Evolutionary conservation across 1,140 invertebrate genomes (phyloP).

Genomic region (Pteromalus puparum): DNA sequence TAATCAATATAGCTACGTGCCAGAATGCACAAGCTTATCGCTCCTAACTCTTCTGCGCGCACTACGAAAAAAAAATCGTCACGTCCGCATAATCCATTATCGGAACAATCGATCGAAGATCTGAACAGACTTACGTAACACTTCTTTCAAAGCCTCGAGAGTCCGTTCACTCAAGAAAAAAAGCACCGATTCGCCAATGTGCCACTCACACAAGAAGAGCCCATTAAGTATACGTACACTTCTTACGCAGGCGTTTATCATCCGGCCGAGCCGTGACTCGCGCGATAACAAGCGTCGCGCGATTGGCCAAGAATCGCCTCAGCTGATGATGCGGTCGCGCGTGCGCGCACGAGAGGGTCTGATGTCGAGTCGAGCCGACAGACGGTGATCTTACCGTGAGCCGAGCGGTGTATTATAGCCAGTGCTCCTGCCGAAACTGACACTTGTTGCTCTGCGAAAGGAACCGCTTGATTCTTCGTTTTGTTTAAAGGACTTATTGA

Average conservation of each 20-base stretch:
- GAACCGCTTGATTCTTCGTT: neutral
- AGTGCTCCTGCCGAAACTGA: neutral
- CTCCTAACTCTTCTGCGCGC: no score
- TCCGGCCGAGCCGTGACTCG: conserved; percentile 4
- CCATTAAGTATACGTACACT: neutral
- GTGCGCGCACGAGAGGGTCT: neutral
- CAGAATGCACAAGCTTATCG: no score
- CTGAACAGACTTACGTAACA: no score
- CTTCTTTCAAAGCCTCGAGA: no score
- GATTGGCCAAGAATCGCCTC: conserved; percentile 34
- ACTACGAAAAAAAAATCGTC: no score
- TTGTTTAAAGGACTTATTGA: neutral
- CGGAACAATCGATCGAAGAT: no score
- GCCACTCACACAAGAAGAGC: no score
- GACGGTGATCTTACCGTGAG: neutral
- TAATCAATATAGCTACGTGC: no score
- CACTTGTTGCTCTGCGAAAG: conserved; percentile 61
- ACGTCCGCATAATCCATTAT: no score
- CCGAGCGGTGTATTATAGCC: neutral
- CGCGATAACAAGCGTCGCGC: neutral
- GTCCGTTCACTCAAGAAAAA: no score
- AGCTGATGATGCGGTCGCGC: conserved; percentile 38
- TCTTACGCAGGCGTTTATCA: neutral
- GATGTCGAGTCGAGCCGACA: neutral
- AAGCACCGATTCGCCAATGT: no score